Evolutionary conservation across 1,140 invertebrate genomes (phyloP).

Genomic region (Drosophila nikananu): DNA sequence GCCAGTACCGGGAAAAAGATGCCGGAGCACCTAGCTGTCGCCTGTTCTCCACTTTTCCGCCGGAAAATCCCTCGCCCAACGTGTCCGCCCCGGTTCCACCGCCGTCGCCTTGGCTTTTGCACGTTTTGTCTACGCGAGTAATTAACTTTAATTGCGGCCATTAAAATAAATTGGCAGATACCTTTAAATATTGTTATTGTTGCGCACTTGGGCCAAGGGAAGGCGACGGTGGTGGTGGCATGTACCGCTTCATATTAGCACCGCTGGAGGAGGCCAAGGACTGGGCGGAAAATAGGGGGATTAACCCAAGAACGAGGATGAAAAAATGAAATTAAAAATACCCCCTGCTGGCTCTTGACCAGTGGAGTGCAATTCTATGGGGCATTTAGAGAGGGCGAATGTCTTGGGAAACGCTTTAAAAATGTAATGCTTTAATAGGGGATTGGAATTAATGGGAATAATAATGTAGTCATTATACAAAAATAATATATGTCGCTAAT

Average conservation of each 20-base stretch:
- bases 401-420: conserved; percentile 1
- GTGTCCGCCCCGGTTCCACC: neutral
- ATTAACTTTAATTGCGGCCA: conserved; percentile 85
- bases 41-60: conserved; percentile 36
- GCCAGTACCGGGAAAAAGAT: conserved; percentile 51
- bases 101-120: conserved; percentile 65
- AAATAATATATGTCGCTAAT: neutral
- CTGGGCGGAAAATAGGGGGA: conserved; percentile 4
- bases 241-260: conserved; percentile 43
- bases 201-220: conserved; percentile 65
- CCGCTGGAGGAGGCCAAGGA: conserved; percentile 3
- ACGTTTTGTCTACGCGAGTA: conserved; percentile 85
- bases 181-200: conserved; percentile 85
- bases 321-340: conserved; percentile 57
- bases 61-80: conserved; percentile 13
- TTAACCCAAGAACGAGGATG: conserved; percentile 19
- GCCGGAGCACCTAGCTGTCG: conserved; percentile 60
- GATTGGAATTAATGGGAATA: neutral
- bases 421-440: neutral
- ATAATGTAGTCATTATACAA: neutral
- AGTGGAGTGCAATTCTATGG: conserved; percentile 35
- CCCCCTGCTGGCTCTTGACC: conserved; percentile 16
- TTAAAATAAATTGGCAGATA: conserved; percentile 85
- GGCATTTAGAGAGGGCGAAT: neutral
- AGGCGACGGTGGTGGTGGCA: conserved; percentile 3